Evolutionary conservation across 1,140 invertebrate genomes (phyloP).

Genomic region (Apis cerana): DNA sequence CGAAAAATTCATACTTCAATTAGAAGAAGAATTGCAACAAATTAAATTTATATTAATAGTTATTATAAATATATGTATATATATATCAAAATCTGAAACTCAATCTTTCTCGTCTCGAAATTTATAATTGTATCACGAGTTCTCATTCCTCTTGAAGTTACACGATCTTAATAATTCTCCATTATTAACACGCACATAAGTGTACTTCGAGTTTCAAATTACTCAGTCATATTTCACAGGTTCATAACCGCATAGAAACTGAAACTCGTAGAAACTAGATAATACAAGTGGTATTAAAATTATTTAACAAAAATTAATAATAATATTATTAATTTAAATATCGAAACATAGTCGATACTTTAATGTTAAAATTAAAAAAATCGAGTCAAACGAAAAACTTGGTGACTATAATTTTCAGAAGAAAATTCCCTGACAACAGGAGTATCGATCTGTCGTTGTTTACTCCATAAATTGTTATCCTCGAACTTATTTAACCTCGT

Average conservation of each 20-base stretch:
- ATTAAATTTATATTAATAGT: not conserved
- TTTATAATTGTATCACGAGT: not conserved
- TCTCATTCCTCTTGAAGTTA: not conserved
- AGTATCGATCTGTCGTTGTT: not conserved
- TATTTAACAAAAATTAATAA: too few species aligned
- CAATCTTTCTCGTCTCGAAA: not conserved
- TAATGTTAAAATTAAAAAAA: too few species aligned
- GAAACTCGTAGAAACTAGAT: not conserved
- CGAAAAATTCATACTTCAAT: too few species aligned
- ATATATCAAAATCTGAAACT: too few species aligned
- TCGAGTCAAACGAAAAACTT: too few species aligned
- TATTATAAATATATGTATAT: too few species aligned
- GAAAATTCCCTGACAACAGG: not conserved
- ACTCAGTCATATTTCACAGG: too few species aligned
- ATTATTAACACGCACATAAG: not conserved
- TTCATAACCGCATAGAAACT: not conserved
- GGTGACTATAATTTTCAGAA: not conserved
- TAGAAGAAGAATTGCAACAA: not conserved
- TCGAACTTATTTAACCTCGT: not conserved
- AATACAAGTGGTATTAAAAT: too few species aligned
- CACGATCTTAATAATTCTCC: not conserved
- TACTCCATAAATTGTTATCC: not conserved
- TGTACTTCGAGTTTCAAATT: not conserved
- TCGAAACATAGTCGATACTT: too few species aligned
- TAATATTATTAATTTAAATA: too few species aligned